A percentile compares a stretch with the other conserved stretches of the same genome.
Evolutionary conservation across 2,888 invertebrate species (phyloP).

Genomic region (Entomobrya proxima): DNA sequence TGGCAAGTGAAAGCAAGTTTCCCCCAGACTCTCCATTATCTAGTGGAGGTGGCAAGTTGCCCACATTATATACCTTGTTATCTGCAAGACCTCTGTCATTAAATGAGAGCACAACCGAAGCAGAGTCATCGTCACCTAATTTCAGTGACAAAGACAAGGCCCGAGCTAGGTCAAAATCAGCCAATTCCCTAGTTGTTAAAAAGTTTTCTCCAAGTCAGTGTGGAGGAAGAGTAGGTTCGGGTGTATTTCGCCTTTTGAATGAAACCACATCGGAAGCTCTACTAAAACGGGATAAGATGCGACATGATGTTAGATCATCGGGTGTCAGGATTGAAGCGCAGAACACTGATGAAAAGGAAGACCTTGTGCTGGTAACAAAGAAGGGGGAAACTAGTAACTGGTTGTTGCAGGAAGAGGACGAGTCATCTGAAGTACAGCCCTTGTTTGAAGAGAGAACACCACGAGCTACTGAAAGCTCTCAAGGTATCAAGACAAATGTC

Average conservation of each 20-base stretch:
- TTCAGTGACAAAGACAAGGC: background rate
- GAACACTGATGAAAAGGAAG: background rate
- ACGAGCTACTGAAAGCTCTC: background rate
- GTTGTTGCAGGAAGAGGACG: slow-evolving; percentile 21
- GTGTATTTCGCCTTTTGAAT: slow-evolving; percentile 31
- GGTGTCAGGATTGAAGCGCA: background rate
- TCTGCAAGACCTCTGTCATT: background rate
- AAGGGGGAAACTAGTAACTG: background rate
- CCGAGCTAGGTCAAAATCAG: background rate
- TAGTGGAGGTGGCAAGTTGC: background rate
- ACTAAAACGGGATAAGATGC: background rate
- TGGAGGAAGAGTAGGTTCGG: slow-evolving; percentile 43
- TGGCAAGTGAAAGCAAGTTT: no score
- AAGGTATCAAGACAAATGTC: background rate
- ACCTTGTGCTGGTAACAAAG: background rate
- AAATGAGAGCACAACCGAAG: slow-evolving; percentile 23
- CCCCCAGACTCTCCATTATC: no score
- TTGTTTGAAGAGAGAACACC: slow-evolving; percentile 37
- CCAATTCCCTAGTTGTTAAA: background rate
- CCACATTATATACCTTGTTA: background rate
- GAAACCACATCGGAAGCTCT: slow-evolving; percentile 52
- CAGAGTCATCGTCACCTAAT: background rate
- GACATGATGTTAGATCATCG: background rate
- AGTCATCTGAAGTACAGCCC: slow-evolving; percentile 16
- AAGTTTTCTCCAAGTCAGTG: slow-evolving; percentile 45